Evolutionary conservation across 2,113 vertebrate genomes (phyloP).

Genomic region (Pedionomus torquatus): DNA sequence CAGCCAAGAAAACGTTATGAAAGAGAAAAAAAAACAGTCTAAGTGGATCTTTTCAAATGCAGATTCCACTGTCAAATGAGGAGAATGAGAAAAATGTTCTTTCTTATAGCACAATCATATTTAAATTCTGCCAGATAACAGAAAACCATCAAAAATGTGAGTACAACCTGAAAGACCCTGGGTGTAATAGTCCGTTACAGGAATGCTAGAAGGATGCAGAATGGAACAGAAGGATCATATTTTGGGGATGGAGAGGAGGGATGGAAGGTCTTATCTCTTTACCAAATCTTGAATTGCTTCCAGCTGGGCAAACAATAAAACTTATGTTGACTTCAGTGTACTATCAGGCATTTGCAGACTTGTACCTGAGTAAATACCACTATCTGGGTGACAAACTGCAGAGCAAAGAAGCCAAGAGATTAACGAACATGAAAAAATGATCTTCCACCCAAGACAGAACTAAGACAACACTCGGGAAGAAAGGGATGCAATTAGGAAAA

Average conservation of each 20-base stretch:
- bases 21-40: slow-evolving; percentile 21
- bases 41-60: slow-evolving; percentile 58
- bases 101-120: background rate
- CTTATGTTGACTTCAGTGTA: background rate
- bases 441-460: background rate
- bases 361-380: background rate
- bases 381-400: background rate
- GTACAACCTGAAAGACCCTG: background rate
- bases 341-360: background rate
- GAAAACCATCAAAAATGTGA: background rate
- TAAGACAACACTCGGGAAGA: background rate
- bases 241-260: background rate
- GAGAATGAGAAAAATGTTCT: slow-evolving; percentile 21
- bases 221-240: background rate
- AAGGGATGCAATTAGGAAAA: background rate
- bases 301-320: background rate
- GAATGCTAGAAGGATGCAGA: background rate
- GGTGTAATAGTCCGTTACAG: background rate
- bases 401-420: background rate
- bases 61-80: slow-evolving; percentile 35
- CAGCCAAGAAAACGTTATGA: slow-evolving; percentile 54
- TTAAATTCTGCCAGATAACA: background rate
- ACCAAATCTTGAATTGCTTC: background rate
- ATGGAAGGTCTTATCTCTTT: background rate
- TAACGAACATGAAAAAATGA: background rate